Base-by-base conservation (phyloP, 1,140 invertebrate species). In the Zaprionus ghesquierei region DNA sequence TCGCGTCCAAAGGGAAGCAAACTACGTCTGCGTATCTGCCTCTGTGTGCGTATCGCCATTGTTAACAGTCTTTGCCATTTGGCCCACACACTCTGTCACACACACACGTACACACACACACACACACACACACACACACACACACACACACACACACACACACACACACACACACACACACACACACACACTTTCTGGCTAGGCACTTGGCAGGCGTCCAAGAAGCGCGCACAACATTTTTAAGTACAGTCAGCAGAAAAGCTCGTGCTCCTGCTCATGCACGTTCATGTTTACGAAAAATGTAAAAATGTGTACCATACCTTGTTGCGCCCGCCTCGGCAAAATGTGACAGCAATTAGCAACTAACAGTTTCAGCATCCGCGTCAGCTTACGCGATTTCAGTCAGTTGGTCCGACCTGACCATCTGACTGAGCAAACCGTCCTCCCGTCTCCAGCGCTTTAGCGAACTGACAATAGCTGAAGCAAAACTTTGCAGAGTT, bases 241-340 rank as follows among this genome's bases (percentile, higher is more conserved):
- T 71, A 50, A 86, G 82, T 86, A 86, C 82, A 86, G 82, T 86
- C 82, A 86, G 82, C 82, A 87, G 78, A 86, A 80, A 87, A 81
- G 84, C 64, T 77, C 20, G 5, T 41, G 35, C 35, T 38, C 6
- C 35, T 8, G 35, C 6, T 41, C 6, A 5, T 15, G 31, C 31
- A 10, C 31, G 1, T 33, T 1, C 33, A 41, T n/a, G 44, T 25
- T 38, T 38, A 54, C 63, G 29, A 54, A 53, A 59, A 63, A 50
- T 64, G 65, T 53, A 69, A 64, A 64, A 49, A 41, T 59, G 50
- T 70, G 60, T 59, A 38, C 44, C 58, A 77, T 58, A 81, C 46
- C 59, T 74, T 62, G 53, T 53, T 13, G 38, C 31, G 31, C 0
- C 53, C 9, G 25, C 41, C 27, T 22, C 22, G n/a, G 8, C 12